These are phyloP conservation scores for Tiliacea citrago DNA, from an alignment of 2,888 invertebrate genomes.

Conservation along the genomic window DNA sequence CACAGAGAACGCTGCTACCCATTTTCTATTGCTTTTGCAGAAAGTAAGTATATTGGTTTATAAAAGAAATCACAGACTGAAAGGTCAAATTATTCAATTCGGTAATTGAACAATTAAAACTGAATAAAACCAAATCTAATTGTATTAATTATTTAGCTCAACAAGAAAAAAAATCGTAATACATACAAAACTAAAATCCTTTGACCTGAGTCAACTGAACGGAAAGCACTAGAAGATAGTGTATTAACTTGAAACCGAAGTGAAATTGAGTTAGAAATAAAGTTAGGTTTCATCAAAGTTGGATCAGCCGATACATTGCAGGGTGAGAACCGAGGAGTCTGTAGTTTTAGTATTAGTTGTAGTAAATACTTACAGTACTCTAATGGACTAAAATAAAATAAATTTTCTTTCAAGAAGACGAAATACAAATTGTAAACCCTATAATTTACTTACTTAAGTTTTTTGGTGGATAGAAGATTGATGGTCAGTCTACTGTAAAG, in stretches of 20 bases:
- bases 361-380: neutral
- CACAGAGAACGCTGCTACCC: too few species aligned
- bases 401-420: neutral
- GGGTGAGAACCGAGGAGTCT: slow-evolving; percentile 55
- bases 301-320: slow-evolving; percentile 66
- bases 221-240: slow-evolving; percentile 1
- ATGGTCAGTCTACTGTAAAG: too few species aligned
- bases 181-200: neutral
- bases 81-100: neutral
- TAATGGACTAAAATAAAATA: neutral
- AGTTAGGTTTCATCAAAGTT: slow-evolving; percentile 71
- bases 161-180: neutral
- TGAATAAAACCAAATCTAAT: neutral
- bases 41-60: neutral
- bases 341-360: slow-evolving; percentile 16
- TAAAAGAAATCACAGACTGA: neutral
- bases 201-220: slow-evolving; percentile 2
- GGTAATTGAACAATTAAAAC: neutral
- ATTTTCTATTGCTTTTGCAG: too few species aligned
- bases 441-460: too few species aligned
- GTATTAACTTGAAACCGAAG: slow-evolving; percentile 60
- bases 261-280: slow-evolving; percentile 69
- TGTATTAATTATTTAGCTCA: neutral
- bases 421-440: too few species aligned
- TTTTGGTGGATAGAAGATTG: too few species aligned